These are phyloP conservation scores for Myotis lucifugus DNA, from an alignment of 2,113 vertebrate species.

Conservation along the genomic window DNA sequence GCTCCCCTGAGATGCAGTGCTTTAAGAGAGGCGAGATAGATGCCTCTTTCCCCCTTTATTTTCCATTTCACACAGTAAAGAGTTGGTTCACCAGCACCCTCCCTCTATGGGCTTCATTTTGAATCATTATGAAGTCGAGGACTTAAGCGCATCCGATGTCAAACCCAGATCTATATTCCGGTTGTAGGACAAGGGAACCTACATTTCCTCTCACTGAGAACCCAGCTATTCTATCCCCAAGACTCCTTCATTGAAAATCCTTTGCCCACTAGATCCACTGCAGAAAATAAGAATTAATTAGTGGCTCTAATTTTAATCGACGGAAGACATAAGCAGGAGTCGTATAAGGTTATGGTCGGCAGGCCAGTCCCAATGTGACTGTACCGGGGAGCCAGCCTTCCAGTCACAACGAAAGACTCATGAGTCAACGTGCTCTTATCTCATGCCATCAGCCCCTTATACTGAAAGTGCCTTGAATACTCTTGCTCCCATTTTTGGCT, in stretches of 20 bases:
- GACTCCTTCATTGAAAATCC: background rate
- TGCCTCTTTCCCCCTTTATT: background rate
- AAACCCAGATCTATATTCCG: no score
- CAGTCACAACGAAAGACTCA: background rate
- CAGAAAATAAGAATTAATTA: background rate
- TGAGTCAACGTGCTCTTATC: background rate
- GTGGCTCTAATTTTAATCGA: background rate
- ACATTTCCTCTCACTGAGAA: background rate
- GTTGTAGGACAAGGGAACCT: rapidly evolving
- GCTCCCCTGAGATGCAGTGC: background rate
- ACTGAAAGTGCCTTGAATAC: background rate
- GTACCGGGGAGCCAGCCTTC: background rate
- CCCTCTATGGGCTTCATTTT: background rate
- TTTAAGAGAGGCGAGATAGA: background rate
- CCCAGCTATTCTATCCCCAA: background rate
- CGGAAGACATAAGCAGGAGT: background rate
- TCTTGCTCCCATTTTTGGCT: background rate
- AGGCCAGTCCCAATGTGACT: rapidly evolving
- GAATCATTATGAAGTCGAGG: background rate
- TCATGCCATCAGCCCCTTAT: background rate
- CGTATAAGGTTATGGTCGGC: background rate
- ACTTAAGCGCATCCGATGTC: background rate
- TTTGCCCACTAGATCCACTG: background rate
- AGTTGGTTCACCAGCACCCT: background rate
- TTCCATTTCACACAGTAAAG: background rate